Conservation (phyloP, 2,113 vertebrate species). For the Lepidothrix coronata region DNA sequence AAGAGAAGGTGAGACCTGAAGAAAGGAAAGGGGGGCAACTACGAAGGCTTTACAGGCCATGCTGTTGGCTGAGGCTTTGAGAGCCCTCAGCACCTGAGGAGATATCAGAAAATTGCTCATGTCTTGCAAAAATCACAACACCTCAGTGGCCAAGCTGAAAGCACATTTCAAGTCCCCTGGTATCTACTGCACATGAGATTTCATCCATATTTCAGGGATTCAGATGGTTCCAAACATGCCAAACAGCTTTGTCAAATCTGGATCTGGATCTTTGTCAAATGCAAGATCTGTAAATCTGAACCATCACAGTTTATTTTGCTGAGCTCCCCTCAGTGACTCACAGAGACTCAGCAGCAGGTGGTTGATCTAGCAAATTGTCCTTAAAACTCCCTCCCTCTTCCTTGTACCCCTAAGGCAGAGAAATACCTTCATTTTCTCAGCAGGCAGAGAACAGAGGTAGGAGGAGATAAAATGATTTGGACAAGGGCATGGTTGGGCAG, state of each 20-base stretch:
- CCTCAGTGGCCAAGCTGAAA: neutral
- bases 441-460: neutral
- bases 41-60: fast-evolving
- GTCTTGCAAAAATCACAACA: neutral
- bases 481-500: neutral
- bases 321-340: neutral
- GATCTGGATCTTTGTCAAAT: neutral
- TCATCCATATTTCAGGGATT: neutral
- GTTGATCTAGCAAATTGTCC: neutral
- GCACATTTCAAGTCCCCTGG: neutral
- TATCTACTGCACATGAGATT: neutral
- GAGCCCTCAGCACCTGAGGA: neutral
- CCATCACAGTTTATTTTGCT: neutral
- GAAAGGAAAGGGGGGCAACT: too few relatives aligned
- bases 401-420: neutral
- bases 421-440: neutral
- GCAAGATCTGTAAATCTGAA: neutral
- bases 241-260: neutral
- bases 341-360: neutral
- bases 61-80: neutral
- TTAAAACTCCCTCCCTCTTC: neutral
- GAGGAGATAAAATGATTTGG: neutral
- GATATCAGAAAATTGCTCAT: neutral
- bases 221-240: neutral
- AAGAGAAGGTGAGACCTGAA: neutral